Base-by-base conservation (phyloP, 2,797 vertebrate species). In the Carapus acus region DNA sequence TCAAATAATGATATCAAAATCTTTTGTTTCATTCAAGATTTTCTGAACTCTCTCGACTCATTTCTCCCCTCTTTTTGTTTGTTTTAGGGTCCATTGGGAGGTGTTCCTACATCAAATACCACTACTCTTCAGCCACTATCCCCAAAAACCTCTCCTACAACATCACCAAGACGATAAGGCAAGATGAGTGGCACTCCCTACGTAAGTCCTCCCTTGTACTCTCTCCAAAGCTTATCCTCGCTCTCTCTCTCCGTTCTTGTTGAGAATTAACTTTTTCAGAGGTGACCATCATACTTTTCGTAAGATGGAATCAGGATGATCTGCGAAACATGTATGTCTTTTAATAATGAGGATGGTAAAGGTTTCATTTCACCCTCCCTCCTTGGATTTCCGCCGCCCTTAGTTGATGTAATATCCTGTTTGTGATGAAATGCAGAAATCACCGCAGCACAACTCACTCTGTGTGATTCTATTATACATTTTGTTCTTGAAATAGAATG, bases 121-220 rank as follows among this genome's bases (percentile, higher is more conserved):
- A 99, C 88, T 99, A 97, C 79, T 97, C 96, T 71, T 97, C 95
- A 60, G 92, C 93, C 33, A 92, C 87, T 15, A 94, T 97, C 84
- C 94, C 94, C 79, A 95, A 93, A 88, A 97, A 96, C 83, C 92
- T 99, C 61, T 95, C 94, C 24, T 93, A 92, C 86, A 97, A 99
- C 86, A 93, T 96, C 86, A 96, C 93, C 39, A 96, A 93, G 90
- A 97, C 95, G 18, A 98, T 99, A 83, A 89, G 94, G 45, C 96
- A 99, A 85, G 96, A 99, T 16, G 96, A 99, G 80, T 99, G 96
- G 96, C 96, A 99, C 1, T 92, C 95, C 53, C 85, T 99, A 51
- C 96, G 95, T 99, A 88, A 98, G 96, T 96, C 64, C 44, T 6
- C 27, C 31, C 54, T 23, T n/a, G 13, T n/a, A 4, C 34, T 36